Base-by-base conservation (phyloP, 2,113 vertebrate species). In the Cyanoramphus novaezelandiae region DNA sequence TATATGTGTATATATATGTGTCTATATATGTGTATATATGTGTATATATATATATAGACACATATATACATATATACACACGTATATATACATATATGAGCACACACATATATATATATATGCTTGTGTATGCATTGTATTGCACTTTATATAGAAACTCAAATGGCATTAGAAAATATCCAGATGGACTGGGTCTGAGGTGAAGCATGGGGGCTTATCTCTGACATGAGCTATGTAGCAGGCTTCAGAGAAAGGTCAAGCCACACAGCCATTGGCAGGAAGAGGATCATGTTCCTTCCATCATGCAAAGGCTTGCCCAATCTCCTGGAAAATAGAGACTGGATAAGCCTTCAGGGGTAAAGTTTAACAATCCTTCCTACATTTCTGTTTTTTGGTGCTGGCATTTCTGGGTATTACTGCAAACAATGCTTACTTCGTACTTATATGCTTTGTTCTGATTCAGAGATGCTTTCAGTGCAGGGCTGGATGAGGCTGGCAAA, bases 381-480 rank as follows among this genome's bases (percentile, higher is more conserved):
- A 21, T 91, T 74, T 86, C 19, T 87, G 0, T 8, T 44, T 93
- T 88, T 92, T 80, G 71, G 70, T 79, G 47, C 23, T 62, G 35
- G 18, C 44, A n/a, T 76, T 84, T 75, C 57, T 72, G 29, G 9
- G 3, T 87, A 14, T 78, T 92, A 50, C 25, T 82, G 55, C 64
- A 86, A 96, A 84, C 65, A 96, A 74, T 57, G 13, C 6, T 59
- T 75, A 21, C 64, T 82, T 72, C 88, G 20, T 93, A 74, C 92
- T 95, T 80, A 77, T 81, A 55, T 81, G 68, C 25, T 95, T 95
- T 94, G 50, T 49, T 78, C 52, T 90, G 44, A 87, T 79, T 49
- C 9, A 37, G 74, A 96, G 92, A 68, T 43, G 33, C 86, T 88
- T 95, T 95, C 88, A 86, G 71, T 76, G 29, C 37, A 31, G 79